Evolutionary conservation across 1,140 invertebrate species (phyloP), one percentile per base, ranked within the genome.

Genomic region (Pseudoatta argentina): DNA sequence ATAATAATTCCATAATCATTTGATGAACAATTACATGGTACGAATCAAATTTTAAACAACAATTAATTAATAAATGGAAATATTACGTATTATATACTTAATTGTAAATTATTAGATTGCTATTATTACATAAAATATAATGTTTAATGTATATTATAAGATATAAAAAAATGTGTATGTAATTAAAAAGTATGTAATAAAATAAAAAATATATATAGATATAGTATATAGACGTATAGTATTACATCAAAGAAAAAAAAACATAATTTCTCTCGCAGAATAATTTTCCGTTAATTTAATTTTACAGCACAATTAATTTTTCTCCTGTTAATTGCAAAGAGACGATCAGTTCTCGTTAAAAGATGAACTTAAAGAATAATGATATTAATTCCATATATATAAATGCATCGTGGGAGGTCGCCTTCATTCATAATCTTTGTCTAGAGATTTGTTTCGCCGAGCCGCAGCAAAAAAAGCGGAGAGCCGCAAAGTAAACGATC

Each of bases 401-500:
- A 55, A 71, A 57, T n/a, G 21, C 51, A n/a, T 57, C 21, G 66
- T 72, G 78, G 51, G 78, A 71, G 78, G 2, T 30, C 21, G 21
- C 16, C 21, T 34, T 72, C 66, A 39, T 44, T 71, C 66, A 21
- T 72, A 71, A 81, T 57, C 78, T 71, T 72, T 44, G 39, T 72
- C 51, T 51, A 81, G 14, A 30, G 5, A 79, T 71, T 81, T 53
- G 34, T 81, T 81, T 72, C 76, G 76, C 61, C 21, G 67, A 57
- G 21, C 21, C 51, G 34, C 30, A 16, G 14, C n/a, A 51, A 57
- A 57, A 55, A 55, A 39, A 55, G 0, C 16, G 34, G 64, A 66
- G 21, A 81, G 64, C 64, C 48, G 51, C 66, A 72, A 72, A 81
- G 51, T 57, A 81, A 81, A 59, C 51, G 78, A 81, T 71, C 51